phyloP scores from a whole-genome alignment of 2,797 vertebrate species.

The Sebastolobus alascanus region DNA sequence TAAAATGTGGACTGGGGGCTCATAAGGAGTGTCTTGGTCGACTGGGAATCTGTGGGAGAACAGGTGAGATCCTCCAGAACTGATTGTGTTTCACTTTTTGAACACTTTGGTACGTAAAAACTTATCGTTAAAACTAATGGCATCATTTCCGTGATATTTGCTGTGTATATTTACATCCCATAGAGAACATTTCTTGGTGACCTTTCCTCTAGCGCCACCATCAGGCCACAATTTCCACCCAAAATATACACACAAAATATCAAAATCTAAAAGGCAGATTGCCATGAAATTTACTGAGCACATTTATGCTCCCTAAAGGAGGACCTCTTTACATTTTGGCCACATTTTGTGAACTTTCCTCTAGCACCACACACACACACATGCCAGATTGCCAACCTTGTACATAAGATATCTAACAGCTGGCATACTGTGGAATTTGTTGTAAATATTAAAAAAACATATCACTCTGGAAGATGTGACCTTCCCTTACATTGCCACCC shows the following conservation, averaged over 20 bases:
- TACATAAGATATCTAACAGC: not conserved
- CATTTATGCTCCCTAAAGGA: conserved; percentile 9
- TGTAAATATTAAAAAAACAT: not conserved
- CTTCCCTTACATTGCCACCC: not conserved
- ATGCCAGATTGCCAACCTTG: not conserved
- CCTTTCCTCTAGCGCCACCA: conserved; percentile 33
- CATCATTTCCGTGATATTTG: not conserved
- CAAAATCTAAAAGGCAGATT: conserved; percentile 57
- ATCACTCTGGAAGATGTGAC: not conserved
- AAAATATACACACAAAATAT: conserved; percentile 35
- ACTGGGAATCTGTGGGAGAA: conserved; percentile 87
- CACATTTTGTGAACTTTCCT: not conserved
- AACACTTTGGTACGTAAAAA: not conserved
- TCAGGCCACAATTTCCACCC: conserved; percentile 10
- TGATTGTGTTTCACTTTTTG: not conserved
- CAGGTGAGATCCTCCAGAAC: conserved; percentile 65
- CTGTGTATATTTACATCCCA: not conserved
- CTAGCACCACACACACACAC: not conserved
- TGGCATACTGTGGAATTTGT: not conserved
- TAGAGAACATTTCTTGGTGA: conserved; percentile 4
- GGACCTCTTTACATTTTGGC: conserved; percentile 1
- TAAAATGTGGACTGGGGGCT: conserved; percentile 91
- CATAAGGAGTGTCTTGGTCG: conserved; percentile 96
- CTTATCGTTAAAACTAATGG: not conserved
- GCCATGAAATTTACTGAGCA: conserved; percentile 33